Evolutionary conservation across 1,140 invertebrate species (phyloP).

Genomic region (Cephus cinctus): DNA sequence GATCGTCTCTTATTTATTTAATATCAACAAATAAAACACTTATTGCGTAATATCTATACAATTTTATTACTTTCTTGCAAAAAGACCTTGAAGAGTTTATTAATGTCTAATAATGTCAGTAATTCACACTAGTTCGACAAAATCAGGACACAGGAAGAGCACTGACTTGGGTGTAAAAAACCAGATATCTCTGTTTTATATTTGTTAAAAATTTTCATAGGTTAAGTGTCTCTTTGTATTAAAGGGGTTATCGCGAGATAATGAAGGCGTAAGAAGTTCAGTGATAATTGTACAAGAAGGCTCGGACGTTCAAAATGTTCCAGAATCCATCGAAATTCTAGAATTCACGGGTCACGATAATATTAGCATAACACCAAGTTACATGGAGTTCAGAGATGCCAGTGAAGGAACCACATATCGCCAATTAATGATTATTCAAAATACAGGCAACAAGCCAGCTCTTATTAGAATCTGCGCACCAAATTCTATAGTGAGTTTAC

Average conservation of each 20-base stretch:
- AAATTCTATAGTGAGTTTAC: constrained; percentile 29
- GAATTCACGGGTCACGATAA: constrained; percentile 15
- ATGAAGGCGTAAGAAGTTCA: neutral
- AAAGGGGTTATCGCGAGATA: no score
- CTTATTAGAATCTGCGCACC: constrained; percentile 26
- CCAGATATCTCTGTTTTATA: no score
- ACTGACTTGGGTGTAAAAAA: no score
- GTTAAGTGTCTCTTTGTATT: neutral
- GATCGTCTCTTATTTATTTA: no score
- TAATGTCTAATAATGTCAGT: no score
- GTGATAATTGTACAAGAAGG: constrained; percentile 1
- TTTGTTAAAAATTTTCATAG: no score
- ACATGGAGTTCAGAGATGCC: constrained; percentile 33
- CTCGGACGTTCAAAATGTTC: neutral
- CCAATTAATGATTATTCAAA: constrained; percentile 27
- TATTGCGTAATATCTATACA: no score
- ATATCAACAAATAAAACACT: no score
- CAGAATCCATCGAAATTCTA: neutral
- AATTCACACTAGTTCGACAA: no score
- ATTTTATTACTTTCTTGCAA: no score
- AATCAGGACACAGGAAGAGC: no score
- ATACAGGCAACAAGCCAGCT: constrained; percentile 27
- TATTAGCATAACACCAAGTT: constrained; percentile 30
- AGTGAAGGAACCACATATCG: constrained; percentile 29
- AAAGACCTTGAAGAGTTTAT: no score